phyloP scores from a whole-genome alignment of 1,140 invertebrate species.

The Adoxophyes honmai region DNA sequence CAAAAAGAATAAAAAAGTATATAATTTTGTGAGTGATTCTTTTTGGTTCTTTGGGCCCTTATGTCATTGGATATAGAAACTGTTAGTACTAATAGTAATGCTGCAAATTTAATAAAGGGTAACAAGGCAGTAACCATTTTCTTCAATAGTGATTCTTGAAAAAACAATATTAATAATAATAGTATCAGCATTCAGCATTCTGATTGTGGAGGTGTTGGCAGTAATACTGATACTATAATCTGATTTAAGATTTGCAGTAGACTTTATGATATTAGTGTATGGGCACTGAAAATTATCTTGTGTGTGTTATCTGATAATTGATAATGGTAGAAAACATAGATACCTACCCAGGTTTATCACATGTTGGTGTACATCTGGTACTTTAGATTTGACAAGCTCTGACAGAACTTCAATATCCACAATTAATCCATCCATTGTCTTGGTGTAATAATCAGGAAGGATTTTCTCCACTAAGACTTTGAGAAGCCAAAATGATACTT shows the following conservation, averaged over 20 bases:
- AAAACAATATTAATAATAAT: no score
- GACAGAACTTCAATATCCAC: constrained; percentile 92
- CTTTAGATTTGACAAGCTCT: constrained; percentile 88
- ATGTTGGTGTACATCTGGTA: constrained; percentile 88
- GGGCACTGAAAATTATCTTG: not conserved
- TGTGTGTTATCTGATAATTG: not conserved
- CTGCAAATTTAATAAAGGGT: no score
- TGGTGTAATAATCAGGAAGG: constrained; percentile 92
- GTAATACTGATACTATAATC: no score
- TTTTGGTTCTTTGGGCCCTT: no score
- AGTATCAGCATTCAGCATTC: not conserved
- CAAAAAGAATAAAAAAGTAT: no score
- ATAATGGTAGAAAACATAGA: not conserved
- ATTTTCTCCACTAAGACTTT: constrained; percentile 92
- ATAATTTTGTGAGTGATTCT: no score
- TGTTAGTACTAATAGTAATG: no score
- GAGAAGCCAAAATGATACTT: constrained; percentile 93
- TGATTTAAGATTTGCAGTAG: not conserved
- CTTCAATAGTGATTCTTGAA: no score
- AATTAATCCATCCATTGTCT: constrained; percentile 91
- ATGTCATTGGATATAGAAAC: no score
- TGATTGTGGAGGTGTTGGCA: not conserved
- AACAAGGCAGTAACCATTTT: not conserved
- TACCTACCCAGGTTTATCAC: constrained; percentile 82
- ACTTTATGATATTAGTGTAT: not conserved